Evolutionary conservation across 1,140 invertebrate genomes (phyloP).

Genomic region (Drosophila nannoptera): DNA sequence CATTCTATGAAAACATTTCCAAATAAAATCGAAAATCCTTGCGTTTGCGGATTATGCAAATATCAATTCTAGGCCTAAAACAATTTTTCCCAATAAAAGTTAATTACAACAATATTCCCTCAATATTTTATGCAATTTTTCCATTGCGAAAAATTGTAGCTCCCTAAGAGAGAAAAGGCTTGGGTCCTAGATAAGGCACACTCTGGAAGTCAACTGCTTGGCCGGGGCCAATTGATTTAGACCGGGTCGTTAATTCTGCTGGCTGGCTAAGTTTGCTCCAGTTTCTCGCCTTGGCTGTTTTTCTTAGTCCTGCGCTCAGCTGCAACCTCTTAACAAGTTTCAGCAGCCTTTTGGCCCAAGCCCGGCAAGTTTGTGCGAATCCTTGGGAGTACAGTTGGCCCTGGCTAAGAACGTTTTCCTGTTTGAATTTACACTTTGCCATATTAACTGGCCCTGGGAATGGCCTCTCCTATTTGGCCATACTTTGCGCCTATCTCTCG

Average conservation of each 20-base stretch:
- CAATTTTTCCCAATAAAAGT: no score
- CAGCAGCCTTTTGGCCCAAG: slow-evolving; percentile 50
- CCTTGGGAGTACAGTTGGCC: slow-evolving; percentile 57
- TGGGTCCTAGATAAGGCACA: not conserved
- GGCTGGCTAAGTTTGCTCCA: slow-evolving; percentile 17
- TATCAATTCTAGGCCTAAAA: no score
- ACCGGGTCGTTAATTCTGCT: slow-evolving; percentile 14
- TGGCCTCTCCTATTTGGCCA: slow-evolving; percentile 36
- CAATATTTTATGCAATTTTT: not conserved
- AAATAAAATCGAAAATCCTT: no score
- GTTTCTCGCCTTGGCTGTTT: slow-evolving; percentile 17
- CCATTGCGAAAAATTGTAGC: not conserved
- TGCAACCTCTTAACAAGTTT: slow-evolving; percentile 34
- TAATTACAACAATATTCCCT: not conserved
- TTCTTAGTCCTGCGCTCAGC: slow-evolving; percentile 31
- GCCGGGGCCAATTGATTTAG: slow-evolving; percentile 31
- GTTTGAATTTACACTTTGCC: slow-evolving; percentile 43
- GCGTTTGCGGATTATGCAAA: no score
- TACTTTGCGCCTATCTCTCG: slow-evolving; percentile 31
- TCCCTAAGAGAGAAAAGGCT: no score
- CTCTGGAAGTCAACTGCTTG: slow-evolving; percentile 11
- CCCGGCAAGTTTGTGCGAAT: slow-evolving; percentile 55
- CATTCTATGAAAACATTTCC: no score
- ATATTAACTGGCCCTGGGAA: slow-evolving; percentile 25
- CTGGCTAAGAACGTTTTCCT: slow-evolving; percentile 27